These are phyloP conservation scores for Apamea sordens DNA, from an alignment of 2,888 invertebrate genomes.

Conservation along the genomic window DNA sequence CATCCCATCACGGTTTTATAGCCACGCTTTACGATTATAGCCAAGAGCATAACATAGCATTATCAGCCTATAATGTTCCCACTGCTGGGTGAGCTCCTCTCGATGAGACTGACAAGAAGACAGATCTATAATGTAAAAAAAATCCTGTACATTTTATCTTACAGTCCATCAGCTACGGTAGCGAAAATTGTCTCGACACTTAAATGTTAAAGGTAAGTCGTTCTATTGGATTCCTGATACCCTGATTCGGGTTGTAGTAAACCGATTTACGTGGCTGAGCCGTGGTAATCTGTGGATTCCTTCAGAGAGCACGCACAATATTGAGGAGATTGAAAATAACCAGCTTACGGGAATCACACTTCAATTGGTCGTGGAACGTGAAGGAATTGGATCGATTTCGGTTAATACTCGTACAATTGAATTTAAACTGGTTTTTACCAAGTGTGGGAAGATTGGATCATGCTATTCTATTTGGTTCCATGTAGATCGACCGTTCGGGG, in stretches of 20 bases:
- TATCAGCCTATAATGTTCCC: neutral
- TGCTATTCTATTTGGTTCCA: constrained; percentile 17
- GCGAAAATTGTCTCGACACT: constrained; percentile 26
- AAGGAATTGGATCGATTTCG: constrained; percentile 32
- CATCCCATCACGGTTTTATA: neutral
- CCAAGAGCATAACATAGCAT: neutral
- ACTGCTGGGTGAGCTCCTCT: neutral
- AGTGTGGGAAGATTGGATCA: constrained; percentile 37
- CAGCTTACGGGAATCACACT: constrained; percentile 60
- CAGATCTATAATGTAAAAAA: neutral
- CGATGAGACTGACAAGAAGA: neutral
- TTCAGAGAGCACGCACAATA: constrained; percentile 67
- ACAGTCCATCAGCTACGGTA: neutral
- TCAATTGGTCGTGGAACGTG: constrained; percentile 33
- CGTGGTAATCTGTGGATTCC: constrained; percentile 70
- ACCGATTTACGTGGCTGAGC: constrained; percentile 69
- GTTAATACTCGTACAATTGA: constrained; percentile 40
- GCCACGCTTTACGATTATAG: neutral
- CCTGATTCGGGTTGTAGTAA: constrained; percentile 65
- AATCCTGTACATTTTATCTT: neutral
- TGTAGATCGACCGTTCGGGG: constrained; percentile 15
- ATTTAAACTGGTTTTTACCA: constrained; percentile 47
- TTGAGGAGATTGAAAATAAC: constrained; percentile 69
- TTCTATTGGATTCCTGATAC: constrained; percentile 63
- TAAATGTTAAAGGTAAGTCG: constrained; percentile 57